Percentiles rank a stretch among this genome's conserved stretches.
Conservation (phyloP, 2,797 vertebrate species). For the Anguilla marmorata region DNA sequence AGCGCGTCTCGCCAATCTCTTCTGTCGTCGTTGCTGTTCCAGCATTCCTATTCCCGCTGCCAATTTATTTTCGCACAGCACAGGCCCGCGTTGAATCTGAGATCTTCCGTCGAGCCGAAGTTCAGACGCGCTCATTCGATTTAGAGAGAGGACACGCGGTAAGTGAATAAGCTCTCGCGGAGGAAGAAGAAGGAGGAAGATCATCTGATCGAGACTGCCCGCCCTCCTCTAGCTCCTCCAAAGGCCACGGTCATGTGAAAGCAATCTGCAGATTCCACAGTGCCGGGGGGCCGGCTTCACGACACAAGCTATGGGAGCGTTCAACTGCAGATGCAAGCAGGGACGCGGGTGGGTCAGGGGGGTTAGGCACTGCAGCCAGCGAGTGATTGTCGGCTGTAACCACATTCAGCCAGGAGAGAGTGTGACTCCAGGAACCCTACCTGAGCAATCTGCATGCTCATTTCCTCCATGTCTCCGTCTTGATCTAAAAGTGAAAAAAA, state of each 20-base stretch:
- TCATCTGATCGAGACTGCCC: slow-evolving; percentile 18
- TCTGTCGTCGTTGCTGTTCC: not conserved
- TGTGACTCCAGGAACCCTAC: slow-evolving; percentile 52
- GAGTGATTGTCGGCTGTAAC: not conserved
- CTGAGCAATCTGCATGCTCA: slow-evolving; percentile 61
- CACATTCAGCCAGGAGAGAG: not conserved
- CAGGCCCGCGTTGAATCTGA: not conserved
- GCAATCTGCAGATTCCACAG: not conserved
- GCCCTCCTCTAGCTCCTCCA: not conserved
- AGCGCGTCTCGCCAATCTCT: not conserved
- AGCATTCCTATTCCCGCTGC: not conserved
- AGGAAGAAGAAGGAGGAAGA: slow-evolving; percentile 12
- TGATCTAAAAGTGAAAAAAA: slow-evolving; percentile 46
- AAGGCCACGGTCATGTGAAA: slow-evolving; percentile 4
- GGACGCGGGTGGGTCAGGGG: no score
- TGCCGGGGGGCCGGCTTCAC: not conserved
- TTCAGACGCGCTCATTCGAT: slow-evolving; percentile 52
- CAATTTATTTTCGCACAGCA: slow-evolving; percentile 36
- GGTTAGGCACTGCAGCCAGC: not conserved
- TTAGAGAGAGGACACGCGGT: slow-evolving; percentile 38
- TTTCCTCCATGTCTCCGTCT: slow-evolving; percentile 54
- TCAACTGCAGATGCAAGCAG: not conserved
- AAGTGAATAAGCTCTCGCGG: slow-evolving; percentile 52
- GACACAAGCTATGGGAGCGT: not conserved
- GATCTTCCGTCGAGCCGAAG: slow-evolving; percentile 11